A percentile compares a stretch with the other conserved stretches of the same genome.
phyloP scores from a whole-genome alignment of 2,113 vertebrate species.

The western clawed frog (Xenopus tropicalis) region UCB_Xtro_10.0 CM004445.2:30038501-30039000 shows the following conservation, averaged over 20 bases:
- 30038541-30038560: too few species aligned
- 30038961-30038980: too few species aligned
- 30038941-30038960: too few species aligned
- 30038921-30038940: too few species aligned
- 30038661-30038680: conserved; percentile 34
- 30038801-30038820: not conserved
- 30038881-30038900: too few species aligned
- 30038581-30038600: not conserved
- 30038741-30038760: conserved; percentile 2
- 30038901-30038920: too few species aligned
- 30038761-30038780: conserved; percentile 2
- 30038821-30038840: not conserved
- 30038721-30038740: not conserved
- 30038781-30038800: not conserved
- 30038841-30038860: not conserved
- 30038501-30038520: too few species aligned
- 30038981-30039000: too few species aligned
- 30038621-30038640: conserved; percentile 17
- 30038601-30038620: not conserved
- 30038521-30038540: too few species aligned
- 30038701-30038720: conserved; percentile 7
- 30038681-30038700: conserved; percentile 22
- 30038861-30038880: not conserved
- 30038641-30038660: conserved; percentile 28
- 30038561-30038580: too few species aligned